phyloP scores from a whole-genome alignment of 2,888 invertebrate species.

The Cosmorhoe ocellata region DNA sequence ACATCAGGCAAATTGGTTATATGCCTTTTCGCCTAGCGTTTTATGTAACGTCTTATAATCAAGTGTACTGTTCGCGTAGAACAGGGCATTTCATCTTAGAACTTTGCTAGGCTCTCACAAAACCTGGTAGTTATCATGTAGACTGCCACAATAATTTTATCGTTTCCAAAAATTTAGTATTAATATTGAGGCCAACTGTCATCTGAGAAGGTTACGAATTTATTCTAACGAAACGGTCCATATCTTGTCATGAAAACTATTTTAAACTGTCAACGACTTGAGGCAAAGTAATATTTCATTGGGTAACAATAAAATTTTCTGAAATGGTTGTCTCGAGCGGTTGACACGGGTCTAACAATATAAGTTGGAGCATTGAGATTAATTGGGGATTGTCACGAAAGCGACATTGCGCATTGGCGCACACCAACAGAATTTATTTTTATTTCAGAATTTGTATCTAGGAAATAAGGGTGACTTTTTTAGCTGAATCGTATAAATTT shows the following conservation, averaged over 20 bases:
- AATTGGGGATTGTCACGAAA: constrained; percentile 53
- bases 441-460: constrained; percentile 39
- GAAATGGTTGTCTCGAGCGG: constrained; percentile 31
- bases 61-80: not conserved
- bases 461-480: constrained; percentile 37
- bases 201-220: too few relatives aligned
- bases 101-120: not conserved
- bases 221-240: too few relatives aligned
- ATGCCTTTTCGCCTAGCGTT: constrained; percentile 41
- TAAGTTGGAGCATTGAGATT: constrained; percentile 46
- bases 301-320: constrained; percentile 22
- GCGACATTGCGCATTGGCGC: constrained; percentile 32
- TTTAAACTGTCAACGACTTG: constrained; percentile 2
- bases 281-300: constrained; percentile 10
- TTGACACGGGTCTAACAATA: constrained; percentile 45
- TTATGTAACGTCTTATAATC: constrained; percentile 40
- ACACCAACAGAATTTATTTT: not conserved
- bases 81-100: not conserved
- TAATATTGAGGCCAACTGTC: too few relatives aligned
- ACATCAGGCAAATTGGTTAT: constrained; percentile 56
- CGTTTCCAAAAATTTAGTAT: too few relatives aligned
- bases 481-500: not conserved
- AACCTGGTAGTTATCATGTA: too few relatives aligned
- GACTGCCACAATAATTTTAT: too few relatives aligned
- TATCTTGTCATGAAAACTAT: constrained; percentile 1